Evolutionary conservation across 2,113 vertebrate species (phyloP).

Genomic region (Callithrix jacchus): DNA sequence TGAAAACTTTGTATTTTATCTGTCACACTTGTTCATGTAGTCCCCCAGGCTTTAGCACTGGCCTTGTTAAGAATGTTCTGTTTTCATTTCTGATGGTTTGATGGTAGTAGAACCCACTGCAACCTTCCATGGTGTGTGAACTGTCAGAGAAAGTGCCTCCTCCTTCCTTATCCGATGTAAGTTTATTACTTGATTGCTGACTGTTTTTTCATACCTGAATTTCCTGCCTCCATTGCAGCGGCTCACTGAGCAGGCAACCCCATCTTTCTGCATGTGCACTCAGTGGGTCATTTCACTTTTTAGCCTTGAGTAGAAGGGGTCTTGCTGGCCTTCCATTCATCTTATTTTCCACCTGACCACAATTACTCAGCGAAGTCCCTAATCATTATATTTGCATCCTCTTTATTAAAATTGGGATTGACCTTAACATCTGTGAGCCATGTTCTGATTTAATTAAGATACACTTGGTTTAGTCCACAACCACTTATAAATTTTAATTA

Average conservation of each 20-base stretch:
- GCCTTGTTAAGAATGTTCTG: neutral
- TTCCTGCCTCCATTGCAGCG: neutral
- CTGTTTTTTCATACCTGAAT: neutral
- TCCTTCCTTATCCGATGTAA: neutral
- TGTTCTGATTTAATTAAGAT: slow-evolving; percentile 80
- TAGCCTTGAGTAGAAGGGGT: neutral
- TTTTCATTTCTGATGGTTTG: neutral
- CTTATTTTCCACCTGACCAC: slow-evolving; percentile 15
- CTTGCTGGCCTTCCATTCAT: neutral
- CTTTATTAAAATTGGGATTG: slow-evolving; percentile 67
- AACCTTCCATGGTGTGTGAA: neutral
- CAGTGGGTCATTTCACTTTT: neutral
- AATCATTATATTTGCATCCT: slow-evolving; percentile 58
- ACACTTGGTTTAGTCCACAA: slow-evolving; percentile 55
- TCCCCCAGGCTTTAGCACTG: neutral
- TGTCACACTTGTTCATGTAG: neutral
- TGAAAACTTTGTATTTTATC: neutral
- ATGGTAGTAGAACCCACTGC: neutral
- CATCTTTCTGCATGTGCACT: neutral
- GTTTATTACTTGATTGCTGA: neutral
- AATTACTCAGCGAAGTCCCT: slow-evolving; percentile 3
- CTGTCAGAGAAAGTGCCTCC: neutral
- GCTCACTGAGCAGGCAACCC: neutral
- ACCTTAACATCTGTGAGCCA: slow-evolving; percentile 60
- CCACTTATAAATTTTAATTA: slow-evolving; percentile 72